Base-by-base conservation (phyloP, 2,888 invertebrate genomes). In the Thera obeliscata region DNA sequence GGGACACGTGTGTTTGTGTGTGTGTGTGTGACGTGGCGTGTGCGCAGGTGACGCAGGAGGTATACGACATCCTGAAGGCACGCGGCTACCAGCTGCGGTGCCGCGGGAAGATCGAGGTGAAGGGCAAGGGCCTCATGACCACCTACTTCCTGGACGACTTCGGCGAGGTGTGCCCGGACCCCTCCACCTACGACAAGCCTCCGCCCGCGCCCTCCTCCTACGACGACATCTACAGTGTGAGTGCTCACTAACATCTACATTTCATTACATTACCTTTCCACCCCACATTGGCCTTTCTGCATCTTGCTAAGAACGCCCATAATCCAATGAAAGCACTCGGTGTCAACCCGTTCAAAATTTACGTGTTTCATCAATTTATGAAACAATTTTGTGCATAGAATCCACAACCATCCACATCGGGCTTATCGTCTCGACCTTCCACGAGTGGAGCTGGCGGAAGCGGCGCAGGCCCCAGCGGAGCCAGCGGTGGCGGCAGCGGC, bases 41-140 rank as follows among this genome's bases (percentile, higher is more conserved):
- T 69, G 56, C 48, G 58, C 91, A 98, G 97, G 97, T 98, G 69
- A 98, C 98, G 1, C 96, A 97, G 83, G 98, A 98, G 89, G 96
- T 98, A 70, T 96, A 96, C 84, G 96, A 97, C 80, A 96, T 98
- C 77, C 93, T 98, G 56, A 90, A 95, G 74, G 88, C 94, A 12
- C 96, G 96, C 67, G 98, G 98, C 52, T 98, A 97, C 90, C 95
- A 95, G 50, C 93, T 98, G 54, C 96, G 95, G 41, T 98, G 98
- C 87, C 95, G 99, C 3, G 99, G 98, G 22, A 95, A 95, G 70
- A 96, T 99, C 62, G 96, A 97, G 81, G 98, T 99, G 11, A 99
- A 98, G 89, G 98, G 98, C 65, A 98, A 98, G 88, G 98, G 98
- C 33, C 96, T 97, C 75, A 98, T 98, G 98, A 95, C 97, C 72